Percentiles rank a stretch among this genome's conserved stretches.
Evolutionary conservation across 2,888 invertebrate species (phyloP).

Genomic region (Liopterus haemorrhoidalis): DNA sequence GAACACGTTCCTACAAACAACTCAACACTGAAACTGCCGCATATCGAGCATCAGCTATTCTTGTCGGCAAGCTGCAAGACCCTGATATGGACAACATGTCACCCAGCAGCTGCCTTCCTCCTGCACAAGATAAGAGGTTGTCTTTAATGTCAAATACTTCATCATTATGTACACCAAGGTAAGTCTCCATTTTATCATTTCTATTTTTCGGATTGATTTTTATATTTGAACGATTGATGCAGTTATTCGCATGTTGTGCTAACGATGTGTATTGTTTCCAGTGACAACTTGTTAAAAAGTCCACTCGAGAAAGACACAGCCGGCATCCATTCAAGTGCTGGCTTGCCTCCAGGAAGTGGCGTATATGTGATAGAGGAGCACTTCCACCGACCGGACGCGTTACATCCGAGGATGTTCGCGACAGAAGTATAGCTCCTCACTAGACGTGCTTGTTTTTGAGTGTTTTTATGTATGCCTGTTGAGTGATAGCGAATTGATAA

Average conservation of each 20-base stretch:
- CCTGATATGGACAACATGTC: constrained; percentile 47
- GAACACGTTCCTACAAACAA: constrained; percentile 71
- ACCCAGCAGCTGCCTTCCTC: constrained; percentile 43
- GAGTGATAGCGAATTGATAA: constrained; percentile 5
- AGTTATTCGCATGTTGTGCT: not conserved
- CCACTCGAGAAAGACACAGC: constrained; percentile 56
- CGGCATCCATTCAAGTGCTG: constrained; percentile 22
- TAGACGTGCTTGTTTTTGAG: constrained; percentile 2
- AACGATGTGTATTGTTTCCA: constrained; percentile 48
- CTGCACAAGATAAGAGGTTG: constrained; percentile 16
- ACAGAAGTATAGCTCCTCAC: constrained; percentile 70
- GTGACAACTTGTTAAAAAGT: constrained; percentile 66
- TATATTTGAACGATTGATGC: not conserved
- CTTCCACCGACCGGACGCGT: constrained; percentile 58
- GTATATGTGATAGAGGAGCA: constrained; percentile 74
- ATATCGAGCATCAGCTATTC: constrained; percentile 49
- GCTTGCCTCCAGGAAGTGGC: constrained; percentile 44
- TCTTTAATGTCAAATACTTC: constrained; percentile 26
- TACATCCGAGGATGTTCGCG: constrained; percentile 55
- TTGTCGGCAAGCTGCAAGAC: constrained; percentile 47
- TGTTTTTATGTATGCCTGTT: not conserved
- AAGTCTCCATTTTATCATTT: too few relatives aligned
- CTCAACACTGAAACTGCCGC: constrained; percentile 72
- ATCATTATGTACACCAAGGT: constrained; percentile 38
- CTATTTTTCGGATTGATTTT: not conserved